phyloP scores from a whole-genome alignment of 2,888 invertebrate genomes.

The Cantharis flavilabris region DNA sequence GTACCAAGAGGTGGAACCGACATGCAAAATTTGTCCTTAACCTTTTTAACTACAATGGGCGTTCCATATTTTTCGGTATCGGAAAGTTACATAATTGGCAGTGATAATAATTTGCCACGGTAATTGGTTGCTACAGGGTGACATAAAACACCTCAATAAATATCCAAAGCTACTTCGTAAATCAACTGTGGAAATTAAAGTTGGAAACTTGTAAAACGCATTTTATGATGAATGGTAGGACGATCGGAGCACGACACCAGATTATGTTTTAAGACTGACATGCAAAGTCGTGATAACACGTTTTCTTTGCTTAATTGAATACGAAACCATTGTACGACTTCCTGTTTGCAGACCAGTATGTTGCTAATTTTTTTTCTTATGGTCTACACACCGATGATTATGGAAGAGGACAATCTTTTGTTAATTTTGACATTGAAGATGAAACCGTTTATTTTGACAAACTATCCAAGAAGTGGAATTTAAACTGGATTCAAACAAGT shows the following conservation, averaged over 20 bases:
- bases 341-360: conserved; percentile 14
- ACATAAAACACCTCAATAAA: conserved; percentile 8
- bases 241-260: conserved; percentile 7
- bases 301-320: conserved; percentile 19
- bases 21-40: conserved; percentile 42
- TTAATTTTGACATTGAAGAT: background rate
- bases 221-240: conserved; percentile 11
- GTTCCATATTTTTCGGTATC: background rate
- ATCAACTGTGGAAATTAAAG: conserved; percentile 14
- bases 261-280: conserved; percentile 11
- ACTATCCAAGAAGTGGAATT: background rate
- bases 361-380: background rate
- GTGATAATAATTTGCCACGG: background rate
- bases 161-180: conserved; percentile 12
- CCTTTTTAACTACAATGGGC: conserved; percentile 6
- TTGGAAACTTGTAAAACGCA: conserved; percentile 9
- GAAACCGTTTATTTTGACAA: background rate
- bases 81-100: background rate
- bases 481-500: background rate
- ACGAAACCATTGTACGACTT: conserved; percentile 13
- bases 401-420: background rate
- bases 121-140: background rate
- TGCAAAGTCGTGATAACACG: conserved; percentile 21
- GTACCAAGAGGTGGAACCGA: conserved; percentile 39
- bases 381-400: background rate